These are phyloP conservation scores for Brachymystax lenok DNA, from an alignment of 2,797 vertebrate species.

Conservation along the genomic window DNA sequence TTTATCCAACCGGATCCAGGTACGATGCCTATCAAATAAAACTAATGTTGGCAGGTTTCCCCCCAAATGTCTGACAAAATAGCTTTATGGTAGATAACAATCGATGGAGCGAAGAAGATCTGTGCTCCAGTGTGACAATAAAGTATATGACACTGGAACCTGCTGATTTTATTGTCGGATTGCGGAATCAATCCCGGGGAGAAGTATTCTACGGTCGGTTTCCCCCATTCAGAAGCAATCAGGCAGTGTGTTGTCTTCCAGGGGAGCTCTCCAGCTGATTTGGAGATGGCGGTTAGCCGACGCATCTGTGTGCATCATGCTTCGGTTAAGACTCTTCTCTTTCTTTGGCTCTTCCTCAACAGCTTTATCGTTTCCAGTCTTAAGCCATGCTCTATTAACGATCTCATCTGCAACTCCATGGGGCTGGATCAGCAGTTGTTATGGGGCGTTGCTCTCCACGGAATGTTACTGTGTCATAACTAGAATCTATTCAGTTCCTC, in stretches of 20 bases:
- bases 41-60: not conserved
- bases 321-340: slow-evolving; percentile 4
- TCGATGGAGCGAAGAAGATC: not conserved
- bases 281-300: slow-evolving; percentile 30
- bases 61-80: not conserved
- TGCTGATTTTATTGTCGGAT: not conserved
- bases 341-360: not conserved
- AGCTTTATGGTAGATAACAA: not conserved
- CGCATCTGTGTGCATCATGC: slow-evolving; percentile 6
- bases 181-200: slow-evolving; percentile 15
- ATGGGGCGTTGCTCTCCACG: not conserved
- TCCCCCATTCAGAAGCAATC: slow-evolving; percentile 40
- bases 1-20: not conserved
- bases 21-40: not conserved
- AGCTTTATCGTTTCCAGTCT: not conserved
- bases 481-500: not conserved
- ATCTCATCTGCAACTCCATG: not conserved
- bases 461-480: not conserved
- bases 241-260: slow-evolving; percentile 1
- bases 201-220: slow-evolving; percentile 23
- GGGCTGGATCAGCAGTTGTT: not conserved
- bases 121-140: not conserved
- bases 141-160: not conserved
- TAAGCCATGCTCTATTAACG: not conserved
- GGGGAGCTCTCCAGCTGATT: slow-evolving; percentile 14